A percentile compares a stretch with the other conserved stretches of the same genome.
Evolutionary conservation across 2,888 invertebrate species (phyloP).

Genomic region (Timema cristinae): DNA sequence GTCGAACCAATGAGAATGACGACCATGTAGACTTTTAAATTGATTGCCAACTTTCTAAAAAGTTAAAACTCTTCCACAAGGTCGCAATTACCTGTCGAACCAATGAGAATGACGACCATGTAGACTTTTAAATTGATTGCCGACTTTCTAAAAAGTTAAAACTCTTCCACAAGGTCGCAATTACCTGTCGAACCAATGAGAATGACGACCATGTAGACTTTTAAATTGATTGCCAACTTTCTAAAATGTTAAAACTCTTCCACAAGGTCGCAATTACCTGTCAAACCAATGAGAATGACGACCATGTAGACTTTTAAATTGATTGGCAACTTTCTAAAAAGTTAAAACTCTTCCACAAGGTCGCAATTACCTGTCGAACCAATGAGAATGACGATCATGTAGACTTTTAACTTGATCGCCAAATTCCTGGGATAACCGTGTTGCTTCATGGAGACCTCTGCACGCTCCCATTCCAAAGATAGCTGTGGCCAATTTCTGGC

Average conservation of each 20-base stretch:
- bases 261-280: conserved; percentile 7
- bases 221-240: conserved; percentile 12
- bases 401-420: conserved; percentile 5
- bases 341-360: no score
- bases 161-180: no score
- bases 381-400: conserved; percentile 15
- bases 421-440: conserved; percentile 19
- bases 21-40: conserved; percentile 4
- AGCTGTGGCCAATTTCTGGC: conserved; percentile 53
- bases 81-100: conserved; percentile 20
- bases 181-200: conserved; percentile 17
- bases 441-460: conserved; percentile 9
- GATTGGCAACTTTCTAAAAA: conserved; percentile 15
- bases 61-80: no score
- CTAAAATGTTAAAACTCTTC: background rate
- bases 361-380: conserved; percentile 14
- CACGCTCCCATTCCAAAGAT: conserved; percentile 39
- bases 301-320: conserved; percentile 6
- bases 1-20: conserved; percentile 15
- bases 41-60: conserved; percentile 9
- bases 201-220: conserved; percentile 11
- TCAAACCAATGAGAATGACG: conserved; percentile 15
- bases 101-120: conserved; percentile 12
- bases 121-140: conserved; percentile 14
- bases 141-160: no score